Evolutionary conservation across 2,113 vertebrate species (phyloP).

Genomic region (Fregata magnificens): DNA sequence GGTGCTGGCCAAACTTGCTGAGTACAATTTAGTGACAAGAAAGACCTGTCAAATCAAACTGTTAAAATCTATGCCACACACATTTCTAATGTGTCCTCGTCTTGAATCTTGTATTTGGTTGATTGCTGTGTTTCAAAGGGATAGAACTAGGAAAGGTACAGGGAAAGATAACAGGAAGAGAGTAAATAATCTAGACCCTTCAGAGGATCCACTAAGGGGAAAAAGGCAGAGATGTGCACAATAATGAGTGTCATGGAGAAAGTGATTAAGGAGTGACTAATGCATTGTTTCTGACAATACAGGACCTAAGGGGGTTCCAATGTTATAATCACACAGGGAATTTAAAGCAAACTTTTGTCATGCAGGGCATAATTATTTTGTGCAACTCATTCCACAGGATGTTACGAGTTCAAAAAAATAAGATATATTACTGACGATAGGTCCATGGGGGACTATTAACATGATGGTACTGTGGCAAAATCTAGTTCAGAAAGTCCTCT

Average conservation of each 20-base stretch:
- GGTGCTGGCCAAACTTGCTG: background rate
- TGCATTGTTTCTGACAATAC: constrained; percentile 47
- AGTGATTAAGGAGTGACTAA: constrained; percentile 52
- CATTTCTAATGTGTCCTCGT: background rate
- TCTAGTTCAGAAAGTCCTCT: background rate
- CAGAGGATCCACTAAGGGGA: background rate
- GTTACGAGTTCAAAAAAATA: constrained; percentile 39
- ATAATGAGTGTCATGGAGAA: constrained; percentile 34
- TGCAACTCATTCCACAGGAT: constrained; percentile 17
- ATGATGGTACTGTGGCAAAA: constrained; percentile 7
- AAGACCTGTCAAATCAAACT: background rate
- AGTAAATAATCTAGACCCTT: background rate
- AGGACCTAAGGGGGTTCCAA: constrained; percentile 35
- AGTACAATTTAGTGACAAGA: background rate
- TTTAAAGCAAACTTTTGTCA: constrained; percentile 50
- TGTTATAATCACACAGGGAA: background rate
- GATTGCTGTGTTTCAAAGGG: background rate
- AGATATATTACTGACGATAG: background rate
- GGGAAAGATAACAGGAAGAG: background rate
- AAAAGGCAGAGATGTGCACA: background rate
- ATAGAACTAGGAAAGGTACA: background rate
- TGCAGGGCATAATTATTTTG: constrained; percentile 64
- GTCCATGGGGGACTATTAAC: constrained; percentile 54
- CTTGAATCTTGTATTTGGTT: background rate
- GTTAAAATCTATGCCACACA: background rate